Evolutionary conservation across 2,888 invertebrate genomes (phyloP), one percentile per base, ranked within the genome.

Genomic region (Polietes domitor): DNA sequence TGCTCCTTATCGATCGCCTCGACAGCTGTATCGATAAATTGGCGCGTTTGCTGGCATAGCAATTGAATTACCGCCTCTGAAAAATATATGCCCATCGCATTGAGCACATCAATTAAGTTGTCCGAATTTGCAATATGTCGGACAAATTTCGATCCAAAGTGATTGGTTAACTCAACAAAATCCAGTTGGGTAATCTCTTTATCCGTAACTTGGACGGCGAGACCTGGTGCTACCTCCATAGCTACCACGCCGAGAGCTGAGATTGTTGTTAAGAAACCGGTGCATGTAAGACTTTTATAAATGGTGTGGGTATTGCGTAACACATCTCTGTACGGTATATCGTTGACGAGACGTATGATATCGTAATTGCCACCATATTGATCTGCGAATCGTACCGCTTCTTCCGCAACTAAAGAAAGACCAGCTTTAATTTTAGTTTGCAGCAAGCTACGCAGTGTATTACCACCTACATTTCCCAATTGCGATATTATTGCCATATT

Each of bases 271-370:
- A 82, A 21, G 12, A 82, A 82, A 7, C 82, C 82, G 6, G 82
- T 26, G 10, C 12, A 21, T 28, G 58, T 74, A 17, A 82, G 77
- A 71, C 53, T 70, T 0, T 85, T 58, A 68, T 89, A 84, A 1
- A 88, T 24, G 10, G 79, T 82, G 73, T 88, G 86, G 17, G 87
- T 74, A 61, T 80, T 87, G 2, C 85, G 76, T 10, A 88, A 73
- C 0, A 77, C 77, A 55, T 89, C 89, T 74, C 87, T 90, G 2
- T 86, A 83, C 0, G 92, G 92, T 68, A 92, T 90, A 80, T 91
- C 90, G 74, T 90, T 90, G 1, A 90, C 86, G 15, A 89, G 87
- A 53, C 92, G 91, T 37, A 92, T 87, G 6, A 91, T 80, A 82
- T 92, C 92, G 3, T 84, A 81, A 77, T 85, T 87, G 5, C 86